Evolutionary conservation across 2,888 invertebrate species (phyloP).

Genomic region (Ceriagrion tenellum): DNA sequence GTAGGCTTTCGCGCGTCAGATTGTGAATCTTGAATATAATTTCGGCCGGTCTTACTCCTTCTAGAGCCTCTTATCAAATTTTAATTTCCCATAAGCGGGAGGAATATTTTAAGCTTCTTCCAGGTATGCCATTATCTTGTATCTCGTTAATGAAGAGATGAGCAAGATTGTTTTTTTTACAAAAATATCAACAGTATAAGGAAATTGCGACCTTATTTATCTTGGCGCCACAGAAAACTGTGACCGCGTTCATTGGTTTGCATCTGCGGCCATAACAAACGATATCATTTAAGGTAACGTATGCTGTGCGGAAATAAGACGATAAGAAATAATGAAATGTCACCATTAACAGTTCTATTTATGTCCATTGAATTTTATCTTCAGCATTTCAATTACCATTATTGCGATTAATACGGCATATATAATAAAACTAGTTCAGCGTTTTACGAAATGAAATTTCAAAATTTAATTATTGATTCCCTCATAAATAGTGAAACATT

Average conservation of each 20-base stretch:
- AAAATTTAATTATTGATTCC: too few species aligned
- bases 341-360: not conserved
- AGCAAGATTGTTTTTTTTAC: not conserved
- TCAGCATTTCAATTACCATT: not conserved
- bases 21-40: not conserved
- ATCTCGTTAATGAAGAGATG: constrained; percentile 38
- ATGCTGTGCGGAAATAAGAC: not conserved
- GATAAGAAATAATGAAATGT: not conserved
- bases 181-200: not conserved
- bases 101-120: not conserved
- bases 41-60: not conserved
- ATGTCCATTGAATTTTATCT: not conserved
- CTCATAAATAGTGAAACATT: too few species aligned
- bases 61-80: not conserved
- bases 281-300: not conserved
- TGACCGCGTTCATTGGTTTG: not conserved
- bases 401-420: not conserved
- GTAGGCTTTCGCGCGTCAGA: not conserved
- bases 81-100: not conserved
- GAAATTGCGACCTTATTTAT: not conserved
- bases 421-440: not conserved
- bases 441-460: not conserved
- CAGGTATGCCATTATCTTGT: not conserved
- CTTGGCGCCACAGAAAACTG: not conserved
- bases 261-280: not conserved